phyloP scores from a whole-genome alignment of 2,797 vertebrate genomes.

The Allenopithecus nigroviridis region DNA sequence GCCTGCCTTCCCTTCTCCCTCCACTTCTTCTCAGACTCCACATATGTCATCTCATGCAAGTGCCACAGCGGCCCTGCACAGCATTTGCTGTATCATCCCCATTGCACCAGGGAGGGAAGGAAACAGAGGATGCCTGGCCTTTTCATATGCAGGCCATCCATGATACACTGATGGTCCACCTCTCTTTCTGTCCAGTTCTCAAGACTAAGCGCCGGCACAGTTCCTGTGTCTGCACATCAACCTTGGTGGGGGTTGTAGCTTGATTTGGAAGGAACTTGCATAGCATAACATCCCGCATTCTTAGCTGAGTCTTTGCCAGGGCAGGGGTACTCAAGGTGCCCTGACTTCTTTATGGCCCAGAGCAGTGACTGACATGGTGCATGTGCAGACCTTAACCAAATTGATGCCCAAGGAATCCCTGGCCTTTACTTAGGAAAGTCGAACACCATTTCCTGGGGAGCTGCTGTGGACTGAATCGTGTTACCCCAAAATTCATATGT shows the following conservation, averaged over 20 bases:
- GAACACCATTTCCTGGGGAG: neutral
- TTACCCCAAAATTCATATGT: neutral
- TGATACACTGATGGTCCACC: accelerated
- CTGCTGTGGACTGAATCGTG: neutral
- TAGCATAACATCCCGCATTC: neutral
- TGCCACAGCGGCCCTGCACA: neutral
- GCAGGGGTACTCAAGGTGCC: neutral
- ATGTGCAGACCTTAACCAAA: neutral
- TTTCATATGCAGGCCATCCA: neutral
- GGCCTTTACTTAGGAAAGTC: neutral
- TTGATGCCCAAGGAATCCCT: neutral
- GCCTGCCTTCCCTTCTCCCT: neutral
- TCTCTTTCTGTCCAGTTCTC: neutral
- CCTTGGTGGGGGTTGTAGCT: neutral
- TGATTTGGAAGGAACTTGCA: neutral
- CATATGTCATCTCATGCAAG: neutral
- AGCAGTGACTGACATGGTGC: neutral
- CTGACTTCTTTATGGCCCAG: neutral
- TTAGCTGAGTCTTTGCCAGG: neutral
- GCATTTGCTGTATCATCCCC: neutral
- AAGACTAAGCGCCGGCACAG: neutral
- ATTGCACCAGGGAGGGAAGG: neutral
- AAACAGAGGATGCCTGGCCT: neutral
- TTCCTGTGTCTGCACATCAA: neutral
- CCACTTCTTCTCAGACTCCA: neutral